Percentiles rank a stretch among this genome's conserved stretches.
phyloP scores from a whole-genome alignment of 2,113 vertebrate genomes.

The Phylloscopus trochilus region DNA sequence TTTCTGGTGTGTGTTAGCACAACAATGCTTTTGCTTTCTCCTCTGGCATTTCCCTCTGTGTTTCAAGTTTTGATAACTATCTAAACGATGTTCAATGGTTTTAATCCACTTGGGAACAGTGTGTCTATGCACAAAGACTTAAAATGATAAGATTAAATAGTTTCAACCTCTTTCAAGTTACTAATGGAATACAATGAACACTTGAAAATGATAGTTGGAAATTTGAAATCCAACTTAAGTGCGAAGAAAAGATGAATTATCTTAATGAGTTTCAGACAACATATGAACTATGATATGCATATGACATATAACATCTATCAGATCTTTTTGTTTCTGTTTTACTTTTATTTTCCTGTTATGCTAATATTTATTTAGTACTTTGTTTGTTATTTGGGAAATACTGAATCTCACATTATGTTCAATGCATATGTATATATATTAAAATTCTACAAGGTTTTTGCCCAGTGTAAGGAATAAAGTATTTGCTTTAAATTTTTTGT shows the following conservation, averaged over 20 bases:
- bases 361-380: background rate
- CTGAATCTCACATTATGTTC: background rate
- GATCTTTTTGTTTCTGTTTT: background rate
- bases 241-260: background rate
- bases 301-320: too few relatives aligned
- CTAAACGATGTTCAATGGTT: background rate
- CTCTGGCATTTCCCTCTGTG: background rate
- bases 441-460: background rate
- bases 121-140: background rate
- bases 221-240: background rate
- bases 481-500: background rate
- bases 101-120: conserved; percentile 4
- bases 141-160: background rate
- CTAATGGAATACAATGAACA: background rate
- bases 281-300: background rate
- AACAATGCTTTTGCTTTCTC: background rate
- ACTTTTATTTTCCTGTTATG: background rate
- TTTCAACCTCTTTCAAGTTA: background rate
- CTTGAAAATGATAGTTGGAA: background rate
- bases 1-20: background rate
- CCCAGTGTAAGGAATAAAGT: background rate
- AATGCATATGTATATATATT: background rate
- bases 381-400: background rate
- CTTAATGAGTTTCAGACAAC: background rate
- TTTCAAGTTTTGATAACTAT: background rate